Conservation (phyloP, 2,797 vertebrate species). For the Ateles fusciceps region DNA sequence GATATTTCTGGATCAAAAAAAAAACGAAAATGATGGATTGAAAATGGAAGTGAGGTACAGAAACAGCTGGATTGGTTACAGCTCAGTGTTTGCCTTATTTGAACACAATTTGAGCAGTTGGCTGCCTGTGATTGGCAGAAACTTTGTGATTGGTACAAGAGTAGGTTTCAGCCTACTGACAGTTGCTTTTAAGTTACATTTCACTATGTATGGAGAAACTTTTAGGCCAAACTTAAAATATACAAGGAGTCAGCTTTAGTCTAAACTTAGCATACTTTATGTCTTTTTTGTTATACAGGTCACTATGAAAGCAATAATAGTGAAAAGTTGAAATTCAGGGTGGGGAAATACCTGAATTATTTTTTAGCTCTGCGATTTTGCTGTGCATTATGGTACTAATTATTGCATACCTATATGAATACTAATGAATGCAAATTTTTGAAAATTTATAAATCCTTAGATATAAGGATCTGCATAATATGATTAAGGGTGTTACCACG, state of each 20-base stretch:
- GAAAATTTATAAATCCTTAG: background rate
- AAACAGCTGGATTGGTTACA: background rate
- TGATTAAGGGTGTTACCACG: background rate
- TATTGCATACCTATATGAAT: background rate
- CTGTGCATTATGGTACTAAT: background rate
- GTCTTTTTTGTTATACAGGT: background rate
- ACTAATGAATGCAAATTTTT: background rate
- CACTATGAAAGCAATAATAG: background rate
- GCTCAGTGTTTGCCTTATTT: background rate
- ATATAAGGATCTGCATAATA: background rate
- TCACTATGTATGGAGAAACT: background rate
- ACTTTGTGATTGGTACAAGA: background rate
- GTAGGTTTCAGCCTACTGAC: background rate
- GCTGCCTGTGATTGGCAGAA: background rate
- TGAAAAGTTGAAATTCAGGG: background rate
- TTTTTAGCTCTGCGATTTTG: background rate
- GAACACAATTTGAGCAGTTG: background rate
- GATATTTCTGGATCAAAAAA: background rate
- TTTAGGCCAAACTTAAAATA: background rate
- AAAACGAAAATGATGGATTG: background rate
- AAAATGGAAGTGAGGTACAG: background rate
- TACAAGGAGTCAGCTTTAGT: background rate
- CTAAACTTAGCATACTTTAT: background rate
- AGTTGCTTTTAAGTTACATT: background rate
- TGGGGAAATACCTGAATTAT: background rate